Evolutionary conservation across 2,113 vertebrate genomes (phyloP).

Genomic region (Dicerorhinus sumatrensis): DNA sequence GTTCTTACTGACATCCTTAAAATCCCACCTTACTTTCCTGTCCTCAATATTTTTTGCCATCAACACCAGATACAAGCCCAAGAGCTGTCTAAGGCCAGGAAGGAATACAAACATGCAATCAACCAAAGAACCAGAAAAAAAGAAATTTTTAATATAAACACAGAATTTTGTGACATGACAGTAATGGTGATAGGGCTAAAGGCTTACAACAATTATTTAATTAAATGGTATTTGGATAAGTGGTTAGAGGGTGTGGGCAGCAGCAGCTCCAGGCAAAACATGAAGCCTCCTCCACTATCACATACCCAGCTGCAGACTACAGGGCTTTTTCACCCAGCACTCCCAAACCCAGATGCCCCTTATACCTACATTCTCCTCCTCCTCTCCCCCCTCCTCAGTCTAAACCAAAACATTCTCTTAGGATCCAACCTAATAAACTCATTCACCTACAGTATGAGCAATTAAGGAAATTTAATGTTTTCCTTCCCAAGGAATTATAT

Average conservation of each 20-base stretch:
- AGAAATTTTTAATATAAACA: not conserved
- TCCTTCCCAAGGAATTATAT: not conserved
- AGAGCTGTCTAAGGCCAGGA: not conserved
- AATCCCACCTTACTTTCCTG: not conserved
- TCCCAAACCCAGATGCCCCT: not conserved
- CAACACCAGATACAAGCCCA: not conserved
- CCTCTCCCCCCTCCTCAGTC: not conserved
- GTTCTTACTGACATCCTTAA: not conserved
- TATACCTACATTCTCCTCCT: not conserved
- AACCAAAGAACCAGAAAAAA: not conserved
- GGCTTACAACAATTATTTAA: not conserved
- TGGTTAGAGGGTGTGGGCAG: not conserved
- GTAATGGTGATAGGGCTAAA: not conserved
- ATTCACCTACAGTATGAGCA: not conserved
- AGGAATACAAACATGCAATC: not conserved
- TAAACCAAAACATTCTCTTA: conserved; percentile 10
- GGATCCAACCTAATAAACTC: not conserved
- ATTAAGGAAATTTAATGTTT: conserved; percentile 21
- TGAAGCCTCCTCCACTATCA: not conserved
- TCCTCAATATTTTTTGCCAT: not conserved
- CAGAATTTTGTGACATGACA: not conserved
- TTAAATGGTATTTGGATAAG: not conserved
- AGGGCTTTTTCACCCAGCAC: not conserved
- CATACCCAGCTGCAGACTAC: not conserved
- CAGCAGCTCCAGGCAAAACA: not conserved